Conservation (phyloP, 1,140 invertebrate genomes). For the Solenopsis fugax region DNA sequence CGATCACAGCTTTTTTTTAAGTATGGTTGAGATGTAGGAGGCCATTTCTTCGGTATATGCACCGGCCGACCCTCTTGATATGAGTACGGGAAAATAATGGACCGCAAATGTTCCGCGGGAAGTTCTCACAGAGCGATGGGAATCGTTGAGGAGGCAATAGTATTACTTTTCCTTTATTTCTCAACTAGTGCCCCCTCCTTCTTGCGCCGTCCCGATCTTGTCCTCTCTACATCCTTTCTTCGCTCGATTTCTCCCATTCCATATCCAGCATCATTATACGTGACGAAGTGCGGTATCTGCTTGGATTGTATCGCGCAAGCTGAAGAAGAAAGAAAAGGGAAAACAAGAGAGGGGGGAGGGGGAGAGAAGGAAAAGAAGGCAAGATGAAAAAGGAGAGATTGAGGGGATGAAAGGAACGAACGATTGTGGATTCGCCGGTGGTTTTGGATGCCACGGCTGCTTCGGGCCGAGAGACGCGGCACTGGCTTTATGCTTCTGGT, state of each 20-base stretch:
- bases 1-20: slow-evolving; percentile 22
- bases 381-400: slow-evolving; percentile 61
- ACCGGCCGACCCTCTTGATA: slow-evolving; percentile 15
- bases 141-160: slow-evolving; percentile 68
- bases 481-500: slow-evolving; percentile 80
- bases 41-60: slow-evolving; percentile 20
- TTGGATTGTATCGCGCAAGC: slow-evolving; percentile 62
- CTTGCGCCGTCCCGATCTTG: slow-evolving; percentile 1
- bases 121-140: slow-evolving; percentile 44
- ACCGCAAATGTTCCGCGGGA: slow-evolving; percentile 60
- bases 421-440: slow-evolving; percentile 76
- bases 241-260: slow-evolving; percentile 53
- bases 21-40: background rate
- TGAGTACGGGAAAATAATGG: slow-evolving; percentile 59
- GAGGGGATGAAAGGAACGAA: slow-evolving; percentile 61
- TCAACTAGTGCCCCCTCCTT: background rate
- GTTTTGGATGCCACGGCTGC: slow-evolving; percentile 71
- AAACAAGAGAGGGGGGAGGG: slow-evolving; percentile 15
- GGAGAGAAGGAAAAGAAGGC: background rate
- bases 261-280: slow-evolving; percentile 52
- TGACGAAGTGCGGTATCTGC: slow-evolving; percentile 53
- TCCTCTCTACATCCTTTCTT: slow-evolving; percentile 17
- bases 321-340: slow-evolving; percentile 45
- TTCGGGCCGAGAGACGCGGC: slow-evolving; percentile 59
- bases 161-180: slow-evolving; percentile 72